phyloP scores from a whole-genome alignment of 2,797 vertebrate genomes.

The Syngnathus rostellatus region DNA sequence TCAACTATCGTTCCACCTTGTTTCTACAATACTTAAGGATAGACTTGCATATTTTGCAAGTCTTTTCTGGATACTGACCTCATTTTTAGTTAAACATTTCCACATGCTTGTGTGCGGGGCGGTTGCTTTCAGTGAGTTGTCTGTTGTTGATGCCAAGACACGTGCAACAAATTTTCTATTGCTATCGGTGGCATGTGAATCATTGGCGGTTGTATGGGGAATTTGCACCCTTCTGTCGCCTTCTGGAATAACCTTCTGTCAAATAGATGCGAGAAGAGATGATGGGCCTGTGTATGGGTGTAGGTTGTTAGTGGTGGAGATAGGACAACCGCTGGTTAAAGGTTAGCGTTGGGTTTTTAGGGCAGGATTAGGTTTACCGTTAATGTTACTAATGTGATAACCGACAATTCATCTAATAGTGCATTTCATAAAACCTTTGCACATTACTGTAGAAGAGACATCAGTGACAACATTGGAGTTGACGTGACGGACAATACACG shows the following conservation, averaged over 20 bases:
- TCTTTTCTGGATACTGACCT: no score
- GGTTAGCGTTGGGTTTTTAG: neutral
- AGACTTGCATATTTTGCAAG: no score
- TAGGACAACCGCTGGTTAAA: neutral
- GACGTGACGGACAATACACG: conserved; percentile 20
- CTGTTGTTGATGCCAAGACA: neutral
- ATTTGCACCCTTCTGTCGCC: neutral
- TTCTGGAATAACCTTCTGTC: neutral
- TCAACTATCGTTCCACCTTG: no score
- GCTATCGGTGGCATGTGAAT: neutral
- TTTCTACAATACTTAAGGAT: no score
- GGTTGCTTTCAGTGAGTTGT: neutral
- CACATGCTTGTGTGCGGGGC: no score
- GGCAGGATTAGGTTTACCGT: neutral
- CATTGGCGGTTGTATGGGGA: neutral
- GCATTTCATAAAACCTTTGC: conserved; percentile 12
- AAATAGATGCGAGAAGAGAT: neutral
- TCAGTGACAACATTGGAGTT: conserved; percentile 11
- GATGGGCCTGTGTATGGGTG: neutral
- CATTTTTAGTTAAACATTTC: no score
- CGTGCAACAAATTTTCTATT: neutral
- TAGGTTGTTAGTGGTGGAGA: neutral
- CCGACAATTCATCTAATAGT: conserved; percentile 6
- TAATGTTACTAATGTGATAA: neutral
- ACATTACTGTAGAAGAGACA: neutral